Percentiles rank a stretch among this genome's conserved stretches.
These are phyloP conservation scores for Eupithecia abbreviata DNA, from an alignment of 2,888 invertebrate genomes.

Conservation along the genomic window DNA sequence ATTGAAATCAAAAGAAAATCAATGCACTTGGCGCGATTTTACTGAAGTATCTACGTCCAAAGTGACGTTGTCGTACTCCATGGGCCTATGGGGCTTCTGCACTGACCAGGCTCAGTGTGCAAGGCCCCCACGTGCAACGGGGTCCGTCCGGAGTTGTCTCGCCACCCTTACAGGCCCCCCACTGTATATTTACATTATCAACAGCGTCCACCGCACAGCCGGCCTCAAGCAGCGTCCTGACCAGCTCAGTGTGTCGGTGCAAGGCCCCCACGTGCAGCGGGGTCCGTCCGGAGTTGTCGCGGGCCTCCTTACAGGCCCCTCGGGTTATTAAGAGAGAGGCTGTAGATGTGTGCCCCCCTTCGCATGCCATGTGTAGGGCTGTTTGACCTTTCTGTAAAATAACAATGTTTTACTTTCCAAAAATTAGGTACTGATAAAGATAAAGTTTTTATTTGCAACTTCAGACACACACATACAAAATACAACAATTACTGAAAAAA, in stretches of 20 bases:
- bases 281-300: constrained; percentile 88
- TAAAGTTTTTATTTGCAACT: no score
- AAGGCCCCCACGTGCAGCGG: constrained; percentile 91
- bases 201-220: constrained; percentile 85
- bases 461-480: no score
- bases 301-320: constrained; percentile 87
- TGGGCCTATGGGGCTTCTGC: no score
- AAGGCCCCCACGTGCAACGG: constrained; percentile 91
- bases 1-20: no score
- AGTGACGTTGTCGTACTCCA: not conserved
- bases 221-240: constrained; percentile 86
- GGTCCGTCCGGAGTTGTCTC: constrained; percentile 86
- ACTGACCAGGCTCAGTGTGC: constrained; percentile 88
- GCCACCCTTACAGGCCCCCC: not conserved
- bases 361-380: constrained; percentile 88
- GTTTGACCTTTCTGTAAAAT: constrained; percentile 78
- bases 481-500: no score
- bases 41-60: not conserved
- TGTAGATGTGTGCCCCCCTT: constrained; percentile 86
- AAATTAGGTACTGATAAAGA: no score
- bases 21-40: no score
- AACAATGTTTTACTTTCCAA: not conserved
- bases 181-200: constrained; percentile 63
- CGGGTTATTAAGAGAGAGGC: constrained; percentile 83
- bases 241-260: constrained; percentile 89